Conservation (phyloP, 2,113 vertebrate species). For the Callithrix jacchus region DNA sequence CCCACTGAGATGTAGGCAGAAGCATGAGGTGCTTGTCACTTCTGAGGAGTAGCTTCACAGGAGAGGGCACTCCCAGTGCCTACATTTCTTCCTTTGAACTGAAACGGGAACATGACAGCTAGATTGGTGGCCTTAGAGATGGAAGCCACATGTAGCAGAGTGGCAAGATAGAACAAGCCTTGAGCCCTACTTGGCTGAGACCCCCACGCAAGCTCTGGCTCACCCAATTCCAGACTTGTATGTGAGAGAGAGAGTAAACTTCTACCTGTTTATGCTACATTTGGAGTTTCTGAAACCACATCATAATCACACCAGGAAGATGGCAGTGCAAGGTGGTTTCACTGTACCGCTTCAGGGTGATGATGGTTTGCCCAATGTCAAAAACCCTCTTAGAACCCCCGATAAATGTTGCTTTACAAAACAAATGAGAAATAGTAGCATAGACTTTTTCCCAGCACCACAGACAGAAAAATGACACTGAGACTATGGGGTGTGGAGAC, state of each 20-base stretch:
- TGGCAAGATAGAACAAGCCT: neutral
- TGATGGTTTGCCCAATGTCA: neutral
- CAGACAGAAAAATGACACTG: neutral
- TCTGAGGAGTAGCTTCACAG: neutral
- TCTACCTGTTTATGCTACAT: neutral
- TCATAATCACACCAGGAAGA: neutral
- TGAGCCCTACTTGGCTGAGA: accelerated
- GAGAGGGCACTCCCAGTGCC: accelerated
- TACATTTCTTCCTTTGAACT: neutral
- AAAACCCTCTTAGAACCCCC: neutral
- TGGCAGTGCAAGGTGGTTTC: neutral
- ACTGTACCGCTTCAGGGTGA: neutral
- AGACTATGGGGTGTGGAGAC: accelerated
- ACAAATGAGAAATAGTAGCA: neutral
- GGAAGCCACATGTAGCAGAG: accelerated
- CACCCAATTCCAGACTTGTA: neutral
- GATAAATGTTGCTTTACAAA: neutral
- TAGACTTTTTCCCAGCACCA: neutral
- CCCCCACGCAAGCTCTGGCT: neutral
- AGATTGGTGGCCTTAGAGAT: accelerated
- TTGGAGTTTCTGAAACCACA: neutral
- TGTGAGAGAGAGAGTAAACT: neutral
- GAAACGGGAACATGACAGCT: neutral
- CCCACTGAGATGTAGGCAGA: neutral
- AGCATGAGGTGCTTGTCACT: neutral